Evolutionary conservation across 2,888 invertebrate genomes (phyloP), one percentile per base, ranked within the genome.

Genomic region (Lepidochrysops patricia): DNA sequence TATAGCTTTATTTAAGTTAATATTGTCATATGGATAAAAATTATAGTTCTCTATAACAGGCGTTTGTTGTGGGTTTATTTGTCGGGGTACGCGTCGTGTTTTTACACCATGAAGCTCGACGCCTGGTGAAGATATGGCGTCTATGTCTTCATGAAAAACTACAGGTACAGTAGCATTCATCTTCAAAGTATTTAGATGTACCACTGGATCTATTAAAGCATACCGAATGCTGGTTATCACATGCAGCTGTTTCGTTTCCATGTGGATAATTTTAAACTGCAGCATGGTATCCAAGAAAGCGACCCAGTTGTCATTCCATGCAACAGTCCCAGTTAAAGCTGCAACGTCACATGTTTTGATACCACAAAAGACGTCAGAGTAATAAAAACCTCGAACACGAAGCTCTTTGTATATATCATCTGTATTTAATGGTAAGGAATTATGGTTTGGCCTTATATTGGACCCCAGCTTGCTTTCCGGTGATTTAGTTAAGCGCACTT

Each of bases 211-310:
- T 62, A 98, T 94, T 19, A 94, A 89, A 3, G 94, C 92, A 69
- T 93, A 92, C 76, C 96, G 95, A 62, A 98, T 91, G 62, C 97
- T 91, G 27, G 97, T 97, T 1, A 98, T 98, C 66, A 98, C 83
- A 77, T 94, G 95, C n/a, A 98, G 90, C 74, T 96, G 94, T 52
- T 95, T 91, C 27, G 93, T 91, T 68, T 93, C 92, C 68, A 92
- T 92, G 58, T 94, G 93, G 66, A 98, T 87, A 72, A 98, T 95
- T 58, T 93, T 93, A 77, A 97, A 97, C 85, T 99, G 99, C 50
- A 99, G 91, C 95, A 99, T 96, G 1, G 97, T 97, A 79, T 99
- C 99, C 84, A 98, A 93, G 85, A 94, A 99, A 50, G 97, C 94
- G 61, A 98, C 93, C 98, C 98, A 99, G 84, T 98, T 96, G 67